Evolutionary conservation across 2,888 invertebrate genomes (phyloP).

Genomic region (Archips xylosteana): DNA sequence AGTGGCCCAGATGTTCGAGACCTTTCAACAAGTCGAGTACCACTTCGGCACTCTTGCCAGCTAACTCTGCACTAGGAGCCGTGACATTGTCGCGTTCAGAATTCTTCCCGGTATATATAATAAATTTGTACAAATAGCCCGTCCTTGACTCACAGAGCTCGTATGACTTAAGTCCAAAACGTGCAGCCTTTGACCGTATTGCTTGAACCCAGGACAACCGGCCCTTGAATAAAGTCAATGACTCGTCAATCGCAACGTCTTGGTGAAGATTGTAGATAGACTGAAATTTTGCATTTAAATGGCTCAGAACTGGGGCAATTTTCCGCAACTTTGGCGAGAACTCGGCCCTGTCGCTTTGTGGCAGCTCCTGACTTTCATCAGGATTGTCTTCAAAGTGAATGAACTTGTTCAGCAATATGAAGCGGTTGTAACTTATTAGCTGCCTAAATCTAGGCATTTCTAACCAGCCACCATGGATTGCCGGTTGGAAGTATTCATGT

Average conservation of each 20-base stretch:
- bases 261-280: slow-evolving; percentile 20
- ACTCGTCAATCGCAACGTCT: slow-evolving; percentile 30
- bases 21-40: no score
- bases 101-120: slow-evolving; percentile 32
- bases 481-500: slow-evolving; percentile 44
- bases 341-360: slow-evolving; percentile 17
- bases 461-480: slow-evolving; percentile 22
- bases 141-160: slow-evolving; percentile 32
- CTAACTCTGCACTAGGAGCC: neutral
- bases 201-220: slow-evolving; percentile 33
- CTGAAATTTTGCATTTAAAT: slow-evolving; percentile 13
- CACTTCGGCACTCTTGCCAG: neutral
- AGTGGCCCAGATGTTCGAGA: no score
- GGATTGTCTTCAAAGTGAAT: slow-evolving; percentile 45
- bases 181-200: slow-evolving; percentile 46
- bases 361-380: slow-evolving; percentile 24
- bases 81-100: slow-evolving; percentile 6
- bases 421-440: slow-evolving; percentile 44
- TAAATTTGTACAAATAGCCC: slow-evolving; percentile 33
- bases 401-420: slow-evolving; percentile 44
- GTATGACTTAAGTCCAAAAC: slow-evolving; percentile 40
- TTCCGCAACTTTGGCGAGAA: slow-evolving; percentile 42
- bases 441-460: slow-evolving; percentile 42
- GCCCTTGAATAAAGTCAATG: slow-evolving; percentile 38
- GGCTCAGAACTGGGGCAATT: slow-evolving; percentile 10